phyloP scores from a whole-genome alignment of 2,797 vertebrate species.

The Schizothorax lantsangensis region DNA sequence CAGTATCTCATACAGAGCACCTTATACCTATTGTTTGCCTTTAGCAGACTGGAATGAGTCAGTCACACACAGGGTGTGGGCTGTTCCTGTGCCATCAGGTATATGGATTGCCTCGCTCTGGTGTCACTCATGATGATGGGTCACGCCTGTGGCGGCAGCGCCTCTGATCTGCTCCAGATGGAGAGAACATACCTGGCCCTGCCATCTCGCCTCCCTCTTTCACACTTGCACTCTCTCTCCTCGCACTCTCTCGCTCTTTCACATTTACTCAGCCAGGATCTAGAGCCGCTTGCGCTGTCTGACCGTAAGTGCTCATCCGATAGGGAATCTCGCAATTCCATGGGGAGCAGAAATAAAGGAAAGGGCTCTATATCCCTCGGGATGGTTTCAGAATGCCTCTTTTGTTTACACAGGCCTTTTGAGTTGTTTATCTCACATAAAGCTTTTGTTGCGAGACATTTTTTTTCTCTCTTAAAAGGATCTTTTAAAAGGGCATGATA shows the following conservation, averaged over 20 bases:
- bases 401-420: slow-evolving; percentile 11
- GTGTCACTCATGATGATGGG: slow-evolving; percentile 25
- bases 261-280: slow-evolving; percentile 63
- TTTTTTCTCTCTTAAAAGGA: background rate
- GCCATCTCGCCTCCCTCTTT: slow-evolving; percentile 37
- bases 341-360: slow-evolving; percentile 30
- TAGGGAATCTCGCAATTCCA: slow-evolving; percentile 29
- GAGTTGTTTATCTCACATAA: background rate
- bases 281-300: slow-evolving; percentile 66
- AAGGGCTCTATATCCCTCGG: slow-evolving; percentile 11
- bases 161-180: slow-evolving; percentile 12
- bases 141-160: slow-evolving; percentile 34
- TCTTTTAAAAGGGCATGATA: slow-evolving; percentile 17
- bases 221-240: slow-evolving; percentile 44
- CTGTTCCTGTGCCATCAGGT: background rate
- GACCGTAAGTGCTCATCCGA: slow-evolving; percentile 59
- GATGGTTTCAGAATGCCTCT: slow-evolving; percentile 17
- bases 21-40: slow-evolving; percentile 10
- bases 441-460: background rate
- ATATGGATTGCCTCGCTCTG: slow-evolving; percentile 16
- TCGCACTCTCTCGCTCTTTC: slow-evolving; percentile 35
- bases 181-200: slow-evolving; percentile 50
- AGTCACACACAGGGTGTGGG: background rate
- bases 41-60: slow-evolving; percentile 11
- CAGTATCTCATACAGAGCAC: background rate